A percentile compares a stretch with the other conserved stretches of the same genome.
Conservation (phyloP, 1,140 invertebrate species). For the Odontomachus brunneus region DNA sequence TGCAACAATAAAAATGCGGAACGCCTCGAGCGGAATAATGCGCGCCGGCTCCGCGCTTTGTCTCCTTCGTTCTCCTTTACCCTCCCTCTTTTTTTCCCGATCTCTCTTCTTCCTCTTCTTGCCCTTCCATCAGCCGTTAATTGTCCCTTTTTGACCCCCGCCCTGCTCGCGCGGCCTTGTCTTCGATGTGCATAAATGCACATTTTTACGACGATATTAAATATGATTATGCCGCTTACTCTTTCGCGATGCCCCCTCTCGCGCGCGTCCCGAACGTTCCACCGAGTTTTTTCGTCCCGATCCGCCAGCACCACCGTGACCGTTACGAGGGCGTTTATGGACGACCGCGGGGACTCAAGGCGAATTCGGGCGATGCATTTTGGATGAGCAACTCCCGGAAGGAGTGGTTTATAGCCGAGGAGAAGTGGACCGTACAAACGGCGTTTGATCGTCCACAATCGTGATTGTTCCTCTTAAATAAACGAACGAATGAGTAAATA, state of each 20-base stretch:
- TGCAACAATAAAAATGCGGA: conserved; percentile 59
- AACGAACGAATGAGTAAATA: background rate
- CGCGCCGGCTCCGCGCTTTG: conserved; percentile 37
- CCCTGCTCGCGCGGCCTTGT: background rate
- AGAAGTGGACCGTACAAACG: background rate
- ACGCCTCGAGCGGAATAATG: conserved; percentile 49
- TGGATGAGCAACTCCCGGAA: conserved; percentile 9
- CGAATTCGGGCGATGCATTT: conserved; percentile 22
- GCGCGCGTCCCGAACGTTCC: background rate
- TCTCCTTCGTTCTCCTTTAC: conserved; percentile 19
- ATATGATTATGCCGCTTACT: conserved; percentile 40
- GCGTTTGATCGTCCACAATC: background rate
- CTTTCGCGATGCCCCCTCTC: conserved; percentile 5
- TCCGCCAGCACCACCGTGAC: conserved; percentile 1
- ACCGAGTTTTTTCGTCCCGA: conserved; percentile 3
- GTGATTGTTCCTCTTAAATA: background rate
- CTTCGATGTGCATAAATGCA: conserved; percentile 48
- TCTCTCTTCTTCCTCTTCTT: background rate
- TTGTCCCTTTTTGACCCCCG: conserved; percentile 30
- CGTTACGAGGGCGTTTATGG: conserved; percentile 40
- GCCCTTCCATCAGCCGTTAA: background rate
- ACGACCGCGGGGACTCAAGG: conserved; percentile 12
- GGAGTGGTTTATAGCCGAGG: background rate
- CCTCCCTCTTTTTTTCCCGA: background rate
- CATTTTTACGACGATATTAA: conserved; percentile 59